Evolutionary conservation across 2,113 vertebrate genomes (phyloP).

Genomic region (Catagonus wagneri): DNA sequence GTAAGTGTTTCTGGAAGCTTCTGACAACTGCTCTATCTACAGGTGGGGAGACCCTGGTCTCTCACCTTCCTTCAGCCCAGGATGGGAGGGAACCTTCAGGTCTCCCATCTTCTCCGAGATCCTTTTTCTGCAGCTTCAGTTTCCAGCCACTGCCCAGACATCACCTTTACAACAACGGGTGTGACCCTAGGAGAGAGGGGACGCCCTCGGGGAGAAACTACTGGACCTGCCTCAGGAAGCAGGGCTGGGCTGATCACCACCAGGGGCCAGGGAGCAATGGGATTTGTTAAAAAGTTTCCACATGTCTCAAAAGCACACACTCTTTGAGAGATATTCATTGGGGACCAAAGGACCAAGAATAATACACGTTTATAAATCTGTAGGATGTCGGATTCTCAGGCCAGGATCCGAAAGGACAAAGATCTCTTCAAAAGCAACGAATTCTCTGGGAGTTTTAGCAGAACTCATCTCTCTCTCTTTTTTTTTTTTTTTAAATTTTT

Average conservation of each 20-base stretch:
- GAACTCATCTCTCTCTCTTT: background rate
- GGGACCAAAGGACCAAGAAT: background rate
- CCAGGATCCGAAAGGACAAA: background rate
- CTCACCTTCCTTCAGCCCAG: background rate
- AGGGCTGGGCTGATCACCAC: background rate
- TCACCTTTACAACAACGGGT: background rate
- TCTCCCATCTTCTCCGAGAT: background rate
- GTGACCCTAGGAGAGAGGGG: background rate
- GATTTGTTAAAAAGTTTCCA: conserved; percentile 77
- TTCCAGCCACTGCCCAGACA: background rate
- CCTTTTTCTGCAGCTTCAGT: background rate
- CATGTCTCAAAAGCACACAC: conserved; percentile 15
- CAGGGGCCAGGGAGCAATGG: conserved; percentile 3
- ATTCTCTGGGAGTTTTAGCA: background rate
- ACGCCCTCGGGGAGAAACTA: background rate
- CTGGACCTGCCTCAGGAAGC: conserved; percentile 1
- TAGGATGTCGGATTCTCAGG: background rate
- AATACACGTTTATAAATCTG: background rate
- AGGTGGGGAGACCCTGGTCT: background rate
- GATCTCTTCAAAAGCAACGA: background rate
- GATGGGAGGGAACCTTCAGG: background rate
- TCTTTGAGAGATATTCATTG: background rate
- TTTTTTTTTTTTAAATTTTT: too few relatives aligned
- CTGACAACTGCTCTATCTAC: background rate
- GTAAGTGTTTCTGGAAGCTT: background rate